Percentiles rank a stretch among this genome's conserved stretches.
Conservation (phyloP, 2,113 vertebrate genomes). For the Rhizomys pruinosus region DNA sequence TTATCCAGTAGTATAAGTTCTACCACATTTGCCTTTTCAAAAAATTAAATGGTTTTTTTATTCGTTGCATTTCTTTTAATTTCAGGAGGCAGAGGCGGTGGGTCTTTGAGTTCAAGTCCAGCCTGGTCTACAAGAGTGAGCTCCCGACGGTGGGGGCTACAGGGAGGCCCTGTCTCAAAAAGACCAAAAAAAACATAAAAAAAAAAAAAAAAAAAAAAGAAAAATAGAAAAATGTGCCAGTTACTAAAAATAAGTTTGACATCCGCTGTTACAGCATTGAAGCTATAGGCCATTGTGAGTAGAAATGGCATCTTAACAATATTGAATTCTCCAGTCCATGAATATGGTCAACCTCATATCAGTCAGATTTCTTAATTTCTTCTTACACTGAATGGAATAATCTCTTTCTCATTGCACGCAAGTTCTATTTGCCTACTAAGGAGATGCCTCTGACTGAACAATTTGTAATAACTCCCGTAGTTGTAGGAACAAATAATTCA, state of each 20-base stretch:
- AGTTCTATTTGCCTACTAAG: neutral
- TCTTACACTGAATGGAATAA: neutral
- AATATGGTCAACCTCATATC: neutral
- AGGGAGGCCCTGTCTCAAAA: too few species aligned
- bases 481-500: too few species aligned
- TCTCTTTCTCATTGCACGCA: neutral
- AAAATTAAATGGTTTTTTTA: neutral
- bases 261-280: neutral
- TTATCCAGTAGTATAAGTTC: neutral
- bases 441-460: neutral
- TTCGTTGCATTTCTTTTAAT: neutral
- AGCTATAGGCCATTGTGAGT: neutral
- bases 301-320: neutral
- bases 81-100: too few species aligned
- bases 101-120: too few species aligned
- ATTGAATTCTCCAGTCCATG: neutral
- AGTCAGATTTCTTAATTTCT: neutral
- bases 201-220: too few species aligned
- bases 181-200: too few species aligned
- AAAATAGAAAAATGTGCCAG: neutral
- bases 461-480: neutral
- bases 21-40: too few species aligned
- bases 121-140: too few species aligned
- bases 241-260: neutral
- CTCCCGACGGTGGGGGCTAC: too few species aligned